Percentiles rank a stretch among this genome's conserved stretches.
phyloP scores from a whole-genome alignment of 1,140 invertebrate genomes.

The Tetramorium alpestre region DNA sequence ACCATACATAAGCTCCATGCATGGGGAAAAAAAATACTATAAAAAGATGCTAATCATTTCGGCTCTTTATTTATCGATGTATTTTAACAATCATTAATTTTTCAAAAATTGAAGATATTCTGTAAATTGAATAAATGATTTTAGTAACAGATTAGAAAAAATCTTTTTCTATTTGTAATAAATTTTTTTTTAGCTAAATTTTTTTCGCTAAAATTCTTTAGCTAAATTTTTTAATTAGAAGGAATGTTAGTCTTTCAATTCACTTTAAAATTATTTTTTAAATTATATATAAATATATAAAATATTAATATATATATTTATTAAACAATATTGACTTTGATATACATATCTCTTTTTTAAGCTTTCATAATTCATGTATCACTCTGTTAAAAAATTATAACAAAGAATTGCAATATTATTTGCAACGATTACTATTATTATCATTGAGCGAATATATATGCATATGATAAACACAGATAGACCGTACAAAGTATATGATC shows the following conservation, averaged over 20 bases:
- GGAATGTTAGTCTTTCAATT: neutral
- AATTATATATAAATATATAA: neutral
- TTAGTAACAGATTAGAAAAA: neutral
- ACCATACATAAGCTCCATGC: neutral
- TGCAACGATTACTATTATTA: neutral
- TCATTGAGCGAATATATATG: neutral
- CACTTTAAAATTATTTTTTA: neutral
- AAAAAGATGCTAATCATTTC: neutral
- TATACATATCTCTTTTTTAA: neutral
- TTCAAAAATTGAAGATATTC: conserved; percentile 4
- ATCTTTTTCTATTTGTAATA: neutral
- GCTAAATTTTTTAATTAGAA: neutral
- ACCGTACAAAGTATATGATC: neutral
- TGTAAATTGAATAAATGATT: neutral
- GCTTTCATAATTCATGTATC: neutral
- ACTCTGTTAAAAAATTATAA: neutral
- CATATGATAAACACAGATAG: neutral
- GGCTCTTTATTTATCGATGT: neutral
- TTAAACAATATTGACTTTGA: neutral
- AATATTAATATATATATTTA: neutral
- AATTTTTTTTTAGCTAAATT: neutral
- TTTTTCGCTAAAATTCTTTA: too few relatives aligned
- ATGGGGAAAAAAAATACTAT: neutral
- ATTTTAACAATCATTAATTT: neutral
- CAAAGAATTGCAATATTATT: neutral